phyloP scores from a whole-genome alignment of 2,888 invertebrate genomes.

The Rotaria magnacalcarata region DNA sequence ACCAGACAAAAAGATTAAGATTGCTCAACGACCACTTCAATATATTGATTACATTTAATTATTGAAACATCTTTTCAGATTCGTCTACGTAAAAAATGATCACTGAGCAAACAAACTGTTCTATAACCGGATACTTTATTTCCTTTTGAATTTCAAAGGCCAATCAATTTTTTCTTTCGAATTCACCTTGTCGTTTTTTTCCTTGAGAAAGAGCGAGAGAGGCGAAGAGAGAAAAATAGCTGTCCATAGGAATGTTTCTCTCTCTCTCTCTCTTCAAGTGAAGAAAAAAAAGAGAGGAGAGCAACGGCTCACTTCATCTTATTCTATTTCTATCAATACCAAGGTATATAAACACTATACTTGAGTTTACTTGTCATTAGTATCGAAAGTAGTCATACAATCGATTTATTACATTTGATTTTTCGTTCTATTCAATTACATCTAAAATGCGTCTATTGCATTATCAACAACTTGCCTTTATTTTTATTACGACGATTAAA shows the following conservation, averaged over 20 bases:
- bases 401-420: not conserved
- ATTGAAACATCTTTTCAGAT: not conserved
- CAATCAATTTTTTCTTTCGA: not conserved
- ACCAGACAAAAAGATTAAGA: not conserved
- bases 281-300: not conserved
- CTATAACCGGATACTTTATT: not conserved
- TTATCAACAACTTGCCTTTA: not conserved
- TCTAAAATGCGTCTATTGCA: not conserved
- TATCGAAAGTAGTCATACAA: not conserved
- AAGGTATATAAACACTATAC: not conserved
- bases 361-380: not conserved
- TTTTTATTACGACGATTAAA: not conserved
- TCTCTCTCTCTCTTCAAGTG: not conserved
- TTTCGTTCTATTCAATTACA: not conserved
- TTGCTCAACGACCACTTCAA: not conserved
- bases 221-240: not conserved
- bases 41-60: not conserved
- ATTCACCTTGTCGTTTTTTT: not conserved
- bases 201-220: not conserved
- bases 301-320: not conserved
- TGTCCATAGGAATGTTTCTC: not conserved
- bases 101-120: not conserved
- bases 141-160: not conserved
- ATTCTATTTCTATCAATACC: not conserved
- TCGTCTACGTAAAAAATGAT: not conserved